Base-by-base conservation (phyloP, 1,140 invertebrate species). In the Acromyrmex heyeri region DNA sequence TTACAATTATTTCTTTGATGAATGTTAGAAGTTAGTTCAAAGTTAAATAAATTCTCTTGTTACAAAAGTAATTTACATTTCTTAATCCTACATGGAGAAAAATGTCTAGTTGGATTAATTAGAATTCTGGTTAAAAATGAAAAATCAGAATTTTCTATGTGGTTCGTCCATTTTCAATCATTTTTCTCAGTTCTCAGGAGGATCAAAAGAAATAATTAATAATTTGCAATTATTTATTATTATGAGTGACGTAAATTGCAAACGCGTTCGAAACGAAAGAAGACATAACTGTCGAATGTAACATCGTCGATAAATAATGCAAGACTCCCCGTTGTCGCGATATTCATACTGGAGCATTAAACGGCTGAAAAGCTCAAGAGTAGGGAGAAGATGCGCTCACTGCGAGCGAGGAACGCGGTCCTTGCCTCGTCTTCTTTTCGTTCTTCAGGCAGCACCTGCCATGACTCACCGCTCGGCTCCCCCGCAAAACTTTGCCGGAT, bases 381-480 rank as follows among this genome's bases (percentile, higher is more conserved):
- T 69, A 77, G 75, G 73, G 59, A 69, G 57, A 85, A 72, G 83
- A 76, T 61, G 87, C 69, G 79, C 73, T 50, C 65, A 48, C 59
- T 76, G 86, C 30, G 57, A 86, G 78, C 77, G 86, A 88, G 72
- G 67, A 73, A 75, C 67, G 65, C 77, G 77, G 24, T 67, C 30
- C 50, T 50, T 82, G 57, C 70, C 78, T 90, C 76, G 76, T 90
- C 90, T 85, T 88, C 81, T 69, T 69, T 81, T 78, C 59, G 88
- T 88, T 92, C 86, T 86, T 88, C 88, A 79, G 34, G 30, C 87
- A 91, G 93, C 93, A 94, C 93, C 93, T 94, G 93, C 93, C 93
- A 90, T 94, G 93, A 94, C 93, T 93, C 93, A 93, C 93, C 92
- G 92, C 38, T 91, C 77, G 85, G 92, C 93, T 93, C 93, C 93